Base-by-base conservation (phyloP, 2,797 vertebrate species). In the Emydoidea blandingii region DNA sequence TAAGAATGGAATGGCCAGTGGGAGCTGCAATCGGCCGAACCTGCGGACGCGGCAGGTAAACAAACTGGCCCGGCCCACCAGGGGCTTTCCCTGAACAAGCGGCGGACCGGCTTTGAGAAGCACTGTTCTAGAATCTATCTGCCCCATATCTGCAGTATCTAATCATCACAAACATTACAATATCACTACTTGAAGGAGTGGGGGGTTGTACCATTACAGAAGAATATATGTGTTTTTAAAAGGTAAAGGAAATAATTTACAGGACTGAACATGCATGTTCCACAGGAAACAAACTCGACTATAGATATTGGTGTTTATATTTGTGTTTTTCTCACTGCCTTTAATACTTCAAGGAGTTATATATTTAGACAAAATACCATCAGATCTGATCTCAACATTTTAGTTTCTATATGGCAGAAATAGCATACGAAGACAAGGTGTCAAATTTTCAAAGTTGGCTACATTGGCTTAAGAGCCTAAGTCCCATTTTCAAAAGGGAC, bases 371-470 rank as follows among this genome's bases (percentile, higher is more conserved):
- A 49, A n/a, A 72, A 27, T 2, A 2, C 8, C 31, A 8, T 47
- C 3, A 11, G 2, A 25, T 18, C 27, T 9, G 31, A 3, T 27
- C 41, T 25, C 2, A 1, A n/a, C 11, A 4, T 27, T 41, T 50
- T 15, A 81, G 34, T 25, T 34, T 49, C 16, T 53, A 50, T 83
- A 44, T 27, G 7, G 0, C 1, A 23, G 72, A 12, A 52, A 18
- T 18, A 0, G 0, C 31, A 18, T n/a, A 25, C 49, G 3, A 5
- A 6, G 52, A 15, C 49, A 49, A 23, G 47, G 23, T 5, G 15
- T 4, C 1, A 41, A 41, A 0, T 78, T 34, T 0, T 4, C 44
- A 56, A 79, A 91, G 54, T 78, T 1, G 12, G 41, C 44, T 78
- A 78, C 31, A 47, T 34, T 49, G 27, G 15, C 27, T 29, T 78